These are phyloP conservation scores for Percopsis omiscomaycus DNA, from an alignment of 2,797 vertebrate species.

Conservation along the genomic window DNA sequence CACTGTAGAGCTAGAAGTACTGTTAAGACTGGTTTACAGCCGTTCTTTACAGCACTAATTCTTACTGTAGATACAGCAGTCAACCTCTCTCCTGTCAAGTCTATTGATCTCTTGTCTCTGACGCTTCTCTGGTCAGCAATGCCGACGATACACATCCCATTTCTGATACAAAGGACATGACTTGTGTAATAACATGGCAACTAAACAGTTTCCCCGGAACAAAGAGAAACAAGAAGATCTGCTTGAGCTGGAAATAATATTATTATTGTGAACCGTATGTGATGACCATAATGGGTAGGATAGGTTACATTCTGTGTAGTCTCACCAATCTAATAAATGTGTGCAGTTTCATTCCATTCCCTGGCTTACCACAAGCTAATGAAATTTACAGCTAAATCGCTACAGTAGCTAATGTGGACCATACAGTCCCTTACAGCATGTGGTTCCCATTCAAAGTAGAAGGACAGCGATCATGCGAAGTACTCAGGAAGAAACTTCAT, in stretches of 20 bases:
- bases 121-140: conserved; percentile 32
- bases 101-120: conserved; percentile 60
- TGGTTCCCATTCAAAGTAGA: conserved; percentile 56
- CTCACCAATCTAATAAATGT: conserved; percentile 36
- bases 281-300: background rate
- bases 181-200: conserved; percentile 33
- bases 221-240: background rate
- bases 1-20: background rate
- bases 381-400: conserved; percentile 8
- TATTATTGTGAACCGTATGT: conserved; percentile 3
- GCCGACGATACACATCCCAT: conserved; percentile 34
- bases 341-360: conserved; percentile 39
- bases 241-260: background rate
- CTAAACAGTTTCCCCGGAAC: conserved; percentile 8
- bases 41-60: conserved; percentile 13
- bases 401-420: conserved; percentile 35
- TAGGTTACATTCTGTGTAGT: background rate
- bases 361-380: conserved; percentile 21
- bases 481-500: conserved; percentile 22
- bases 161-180: conserved; percentile 31
- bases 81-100: conserved; percentile 33
- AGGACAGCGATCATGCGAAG: conserved; percentile 33
- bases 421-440: conserved; percentile 35
- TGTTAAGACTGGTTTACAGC: background rate
- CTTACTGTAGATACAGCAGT: conserved; percentile 58